Evolutionary conservation across 2,888 invertebrate genomes (phyloP), one percentile per base, ranked within the genome.

Genomic region (Prenolepis imparis): DNA sequence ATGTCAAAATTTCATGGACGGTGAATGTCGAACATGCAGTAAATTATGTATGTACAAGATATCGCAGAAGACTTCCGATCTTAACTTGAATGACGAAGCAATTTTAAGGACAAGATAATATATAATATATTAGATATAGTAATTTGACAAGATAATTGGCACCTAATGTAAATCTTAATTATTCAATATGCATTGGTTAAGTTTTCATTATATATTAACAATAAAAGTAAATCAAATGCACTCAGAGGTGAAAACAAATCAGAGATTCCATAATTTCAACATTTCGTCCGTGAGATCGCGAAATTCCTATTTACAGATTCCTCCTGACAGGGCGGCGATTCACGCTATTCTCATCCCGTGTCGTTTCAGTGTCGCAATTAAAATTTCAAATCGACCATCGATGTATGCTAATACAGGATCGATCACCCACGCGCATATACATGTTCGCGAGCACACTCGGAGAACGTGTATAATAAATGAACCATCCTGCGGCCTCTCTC

Each of bases 381-480:
- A 84, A 85, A 85, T 85, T 85, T 83, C 73, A 85, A 73, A 85
- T 83, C 55, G 57, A 68, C 39, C 52, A 59, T 80, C 80, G 73
- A 80, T 83, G 36, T 82, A 85, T 78, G 84, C 48, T 83, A 83
- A 84, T 84, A 21, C 32, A 8, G 52, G n/a, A 83, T 73, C 77
- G 83, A 83, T 83, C 72, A 61, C 44, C 67, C 72, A 78, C 66
- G 77, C 52, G 52, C 36, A 39, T 39, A 55, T 48, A 63, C 39
- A 48, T 15, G 67, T n/a, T 41, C 28, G 41, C 15, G 44, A 9
- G 21, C 59, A 48, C 57, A 32, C 59, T 63, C 66, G 52, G 55
- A 44, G 59, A 55, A 64, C 68, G 81, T 52, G 57, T 21, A 72
- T 85, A 86, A 86, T 81, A 84, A 78, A 61, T 63, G 63, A 64